These are phyloP conservation scores for Lasioglossum baleicum DNA, from an alignment of 1,140 invertebrate genomes.

Conservation along the genomic window DNA sequence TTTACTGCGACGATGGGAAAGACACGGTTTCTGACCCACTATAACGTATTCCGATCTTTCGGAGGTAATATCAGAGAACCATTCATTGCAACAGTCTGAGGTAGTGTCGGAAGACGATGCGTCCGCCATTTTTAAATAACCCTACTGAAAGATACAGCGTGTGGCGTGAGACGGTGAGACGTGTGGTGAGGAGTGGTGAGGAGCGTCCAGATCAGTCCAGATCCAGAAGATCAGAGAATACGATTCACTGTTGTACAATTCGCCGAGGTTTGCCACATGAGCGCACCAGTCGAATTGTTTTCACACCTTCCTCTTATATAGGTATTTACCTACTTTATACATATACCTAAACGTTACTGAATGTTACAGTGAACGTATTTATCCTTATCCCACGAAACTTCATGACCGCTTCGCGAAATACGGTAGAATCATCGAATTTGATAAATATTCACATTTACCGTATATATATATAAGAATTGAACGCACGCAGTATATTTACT, in stretches of 20 bases:
- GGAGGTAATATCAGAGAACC: constrained; percentile 76
- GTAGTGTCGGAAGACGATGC: constrained; percentile 79
- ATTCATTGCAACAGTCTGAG: constrained; percentile 77
- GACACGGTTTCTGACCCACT: constrained; percentile 71
- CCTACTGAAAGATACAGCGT: constrained; percentile 47
- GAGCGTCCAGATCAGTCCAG: background rate
- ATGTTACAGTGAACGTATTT: too few species aligned
- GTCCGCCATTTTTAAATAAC: constrained; percentile 81
- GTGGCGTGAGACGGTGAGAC: too few species aligned
- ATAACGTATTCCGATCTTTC: constrained; percentile 73
- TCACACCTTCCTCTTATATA: background rate
- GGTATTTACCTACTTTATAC: too few species aligned
- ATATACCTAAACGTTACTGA: too few species aligned
- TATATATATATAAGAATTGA: background rate
- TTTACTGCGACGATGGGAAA: constrained; percentile 64
- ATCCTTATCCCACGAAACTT: too few species aligned
- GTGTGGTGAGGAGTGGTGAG: background rate
- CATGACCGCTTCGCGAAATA: background rate
- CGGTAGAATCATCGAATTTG: background rate
- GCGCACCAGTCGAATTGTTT: constrained; percentile 9
- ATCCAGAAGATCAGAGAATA: background rate
- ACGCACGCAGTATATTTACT: background rate
- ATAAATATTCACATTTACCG: background rate
- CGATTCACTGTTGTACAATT: background rate
- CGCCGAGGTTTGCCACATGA: background rate